phyloP scores from a whole-genome alignment of 2,888 invertebrate genomes.

The Nomada fabriciana region DNA sequence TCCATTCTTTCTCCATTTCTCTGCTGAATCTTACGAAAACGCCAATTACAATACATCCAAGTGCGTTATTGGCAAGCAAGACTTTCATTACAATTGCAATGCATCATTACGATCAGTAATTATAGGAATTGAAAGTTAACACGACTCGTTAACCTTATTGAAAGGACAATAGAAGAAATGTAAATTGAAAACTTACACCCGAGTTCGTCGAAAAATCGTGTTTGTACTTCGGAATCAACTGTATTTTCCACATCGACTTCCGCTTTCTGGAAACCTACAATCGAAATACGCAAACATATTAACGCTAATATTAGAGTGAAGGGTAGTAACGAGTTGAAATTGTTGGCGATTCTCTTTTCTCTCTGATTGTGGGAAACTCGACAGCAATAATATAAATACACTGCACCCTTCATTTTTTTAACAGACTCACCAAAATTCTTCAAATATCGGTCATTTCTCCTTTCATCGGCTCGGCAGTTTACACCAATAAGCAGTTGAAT shows the following conservation, averaged over 20 bases:
- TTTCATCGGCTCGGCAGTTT: slow-evolving; percentile 40
- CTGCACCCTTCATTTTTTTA: not conserved
- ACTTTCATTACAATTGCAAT: too few relatives aligned
- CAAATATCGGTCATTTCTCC: slow-evolving; percentile 78
- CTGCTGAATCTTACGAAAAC: too few relatives aligned
- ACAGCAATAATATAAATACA: too few relatives aligned
- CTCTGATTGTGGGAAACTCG: too few relatives aligned
- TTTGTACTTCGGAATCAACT: slow-evolving; percentile 71
- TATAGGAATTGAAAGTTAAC: too few relatives aligned
- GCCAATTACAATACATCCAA: too few relatives aligned
- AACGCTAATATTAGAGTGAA: not conserved
- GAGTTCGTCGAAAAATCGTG: slow-evolving; percentile 82
- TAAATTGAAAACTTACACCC: slow-evolving; percentile 77
- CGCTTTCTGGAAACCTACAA: slow-evolving; percentile 49
- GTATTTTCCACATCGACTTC: slow-evolving; percentile 64
- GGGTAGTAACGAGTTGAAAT: not conserved
- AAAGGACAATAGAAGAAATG: not conserved
- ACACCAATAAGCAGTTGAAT: slow-evolving; percentile 50
- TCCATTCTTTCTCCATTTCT: not conserved
- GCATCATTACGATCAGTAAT: too few relatives aligned
- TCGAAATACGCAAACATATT: slow-evolving; percentile 9
- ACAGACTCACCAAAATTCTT: slow-evolving; percentile 71
- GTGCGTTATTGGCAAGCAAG: too few relatives aligned
- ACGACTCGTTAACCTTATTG: too few relatives aligned
- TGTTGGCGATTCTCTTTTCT: too few relatives aligned